phyloP scores from a whole-genome alignment of 2,797 vertebrate genomes.

The Hoplostethus atlanticus region DNA sequence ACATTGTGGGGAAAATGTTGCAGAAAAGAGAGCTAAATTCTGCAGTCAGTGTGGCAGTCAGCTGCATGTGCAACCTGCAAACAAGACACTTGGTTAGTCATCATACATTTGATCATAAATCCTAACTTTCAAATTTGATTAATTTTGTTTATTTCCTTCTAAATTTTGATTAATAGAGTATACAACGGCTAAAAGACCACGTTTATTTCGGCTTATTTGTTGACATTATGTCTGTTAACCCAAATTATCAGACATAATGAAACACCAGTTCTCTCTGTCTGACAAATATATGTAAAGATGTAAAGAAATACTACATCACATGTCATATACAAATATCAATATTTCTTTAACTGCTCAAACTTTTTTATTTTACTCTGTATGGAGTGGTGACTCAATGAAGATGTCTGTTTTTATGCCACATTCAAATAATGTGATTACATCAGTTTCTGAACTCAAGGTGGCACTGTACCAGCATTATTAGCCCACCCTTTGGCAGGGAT shows the following conservation, averaged over 20 bases:
- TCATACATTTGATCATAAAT: background rate
- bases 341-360: background rate
- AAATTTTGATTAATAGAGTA: background rate
- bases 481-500: background rate
- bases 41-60: conserved; percentile 80
- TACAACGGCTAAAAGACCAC: no score
- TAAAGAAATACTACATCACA: no score
- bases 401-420: background rate
- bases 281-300: no score
- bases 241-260: no score
- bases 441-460: conserved; percentile 15
- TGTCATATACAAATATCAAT: no score
- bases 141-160: background rate
- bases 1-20: conserved; percentile 38
- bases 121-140: background rate
- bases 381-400: background rate
- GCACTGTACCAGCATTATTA: conserved; percentile 3
- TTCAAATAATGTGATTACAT: background rate
- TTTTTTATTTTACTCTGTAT: background rate
- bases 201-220: no score
- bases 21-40: conserved; percentile 79
- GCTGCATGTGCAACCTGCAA: conserved; percentile 53
- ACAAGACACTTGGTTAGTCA: conserved; percentile 63
- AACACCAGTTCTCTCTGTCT: no score
- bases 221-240: no score